Evolutionary conservation across 2,888 invertebrate genomes (phyloP).

Genomic region (Celastrina argiolus): DNA sequence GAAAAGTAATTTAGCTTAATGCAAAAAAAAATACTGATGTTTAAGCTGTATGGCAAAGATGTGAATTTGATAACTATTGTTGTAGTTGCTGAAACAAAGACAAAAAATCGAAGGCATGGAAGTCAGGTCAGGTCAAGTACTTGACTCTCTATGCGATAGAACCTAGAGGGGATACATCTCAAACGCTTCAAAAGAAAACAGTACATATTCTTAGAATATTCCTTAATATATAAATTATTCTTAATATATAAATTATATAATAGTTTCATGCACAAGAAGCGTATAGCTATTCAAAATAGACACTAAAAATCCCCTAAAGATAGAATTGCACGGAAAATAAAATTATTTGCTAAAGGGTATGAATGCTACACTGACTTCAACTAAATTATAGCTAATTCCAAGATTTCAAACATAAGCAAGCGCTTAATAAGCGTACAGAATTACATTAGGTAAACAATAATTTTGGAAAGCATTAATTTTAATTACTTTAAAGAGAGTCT

Average conservation of each 20-base stretch:
- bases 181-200: slow-evolving; percentile 8
- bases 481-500: not conserved
- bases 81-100: not conserved
- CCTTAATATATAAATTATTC: too few relatives aligned
- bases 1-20: too few relatives aligned
- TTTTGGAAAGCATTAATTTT: not conserved
- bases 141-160: not conserved
- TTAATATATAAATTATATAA: too few relatives aligned
- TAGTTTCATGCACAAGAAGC: not conserved
- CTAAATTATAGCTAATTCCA: too few relatives aligned
- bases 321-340: too few relatives aligned
- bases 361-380: too few relatives aligned
- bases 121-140: slow-evolving; percentile 1
- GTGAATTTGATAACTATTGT: not conserved
- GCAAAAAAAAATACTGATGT: too few relatives aligned
- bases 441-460: not conserved
- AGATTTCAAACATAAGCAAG: too few relatives aligned
- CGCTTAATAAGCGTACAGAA: too few relatives aligned
- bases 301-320: too few relatives aligned
- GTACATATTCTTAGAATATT: not conserved
- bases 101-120: not conserved
- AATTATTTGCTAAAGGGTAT: too few relatives aligned
- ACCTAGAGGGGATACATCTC: not conserved
- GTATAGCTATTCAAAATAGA: not conserved
- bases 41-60: not conserved